A percentile compares a stretch with the other conserved stretches of the same genome.
phyloP scores from a whole-genome alignment of 2,797 vertebrate genomes.

The Chelon auratus region DNA sequence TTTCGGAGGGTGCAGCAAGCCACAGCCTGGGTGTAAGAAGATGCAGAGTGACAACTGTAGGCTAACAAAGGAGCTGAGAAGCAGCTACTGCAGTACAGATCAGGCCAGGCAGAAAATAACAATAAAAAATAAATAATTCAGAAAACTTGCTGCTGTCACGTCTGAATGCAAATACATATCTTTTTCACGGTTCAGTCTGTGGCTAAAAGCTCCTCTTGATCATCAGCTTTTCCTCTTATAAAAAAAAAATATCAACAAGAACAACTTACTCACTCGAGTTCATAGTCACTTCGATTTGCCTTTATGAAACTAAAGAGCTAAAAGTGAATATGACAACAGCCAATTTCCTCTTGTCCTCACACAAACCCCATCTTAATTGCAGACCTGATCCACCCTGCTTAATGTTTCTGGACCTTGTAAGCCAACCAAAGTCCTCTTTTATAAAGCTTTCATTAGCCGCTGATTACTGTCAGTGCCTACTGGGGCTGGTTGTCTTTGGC shows the following conservation, averaged over 20 bases:
- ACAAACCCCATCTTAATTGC: constrained; percentile 46
- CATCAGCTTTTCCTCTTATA: constrained; percentile 16
- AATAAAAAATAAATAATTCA: constrained; percentile 49
- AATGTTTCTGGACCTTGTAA: constrained; percentile 55
- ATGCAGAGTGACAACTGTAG: constrained; percentile 28
- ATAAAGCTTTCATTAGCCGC: constrained; percentile 70
- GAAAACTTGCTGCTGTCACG: constrained; percentile 15
- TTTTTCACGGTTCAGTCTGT: constrained; percentile 5
- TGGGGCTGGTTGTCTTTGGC: constrained; percentile 52
- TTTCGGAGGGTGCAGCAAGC: background rate
- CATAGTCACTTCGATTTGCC: constrained; percentile 13
- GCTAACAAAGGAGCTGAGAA: constrained; percentile 35
- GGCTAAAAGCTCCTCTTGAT: constrained; percentile 4
- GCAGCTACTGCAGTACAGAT: constrained; percentile 5
- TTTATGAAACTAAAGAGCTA: constrained; percentile 28
- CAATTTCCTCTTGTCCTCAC: constrained; percentile 70
- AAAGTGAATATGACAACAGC: constrained; percentile 40
- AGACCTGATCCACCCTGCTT: constrained; percentile 53
- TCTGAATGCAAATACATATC: constrained; percentile 22
- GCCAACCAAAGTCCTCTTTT: constrained; percentile 58
- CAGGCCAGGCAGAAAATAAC: constrained; percentile 41
- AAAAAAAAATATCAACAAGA: constrained; percentile 6
- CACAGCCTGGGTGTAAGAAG: constrained; percentile 13
- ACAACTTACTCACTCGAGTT: constrained; percentile 5
- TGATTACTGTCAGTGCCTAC: constrained; percentile 62